phyloP scores from a whole-genome alignment of 1,140 invertebrate genomes.

The Aricia agestis region DNA sequence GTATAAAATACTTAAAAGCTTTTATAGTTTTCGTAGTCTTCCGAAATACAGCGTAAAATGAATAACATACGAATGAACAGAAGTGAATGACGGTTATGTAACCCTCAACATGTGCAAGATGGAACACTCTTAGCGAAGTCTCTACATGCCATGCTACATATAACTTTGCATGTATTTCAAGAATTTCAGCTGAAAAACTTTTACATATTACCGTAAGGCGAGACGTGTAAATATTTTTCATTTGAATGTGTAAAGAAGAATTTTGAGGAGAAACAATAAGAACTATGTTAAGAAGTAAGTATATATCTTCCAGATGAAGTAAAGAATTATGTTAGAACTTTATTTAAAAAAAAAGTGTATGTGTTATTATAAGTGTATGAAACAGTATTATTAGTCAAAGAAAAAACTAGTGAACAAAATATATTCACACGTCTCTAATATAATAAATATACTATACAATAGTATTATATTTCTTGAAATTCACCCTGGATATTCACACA shows the following conservation, averaged over 20 bases:
- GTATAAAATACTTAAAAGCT: background rate
- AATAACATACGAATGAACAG: background rate
- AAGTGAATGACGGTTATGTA: slow-evolving; percentile 6
- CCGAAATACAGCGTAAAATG: background rate
- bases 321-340: background rate
- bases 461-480: slow-evolving; percentile 30
- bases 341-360: too few species aligned
- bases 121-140: background rate
- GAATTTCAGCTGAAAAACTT: slow-evolving; percentile 25
- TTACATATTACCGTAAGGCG: background rate
- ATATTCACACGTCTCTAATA: background rate
- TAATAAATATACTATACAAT: background rate
- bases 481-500: slow-evolving; percentile 18
- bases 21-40: background rate
- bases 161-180: slow-evolving; percentile 37
- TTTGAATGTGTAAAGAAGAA: background rate
- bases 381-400: too few species aligned
- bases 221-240: slow-evolving; percentile 7
- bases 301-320: background rate
- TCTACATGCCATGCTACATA: slow-evolving; percentile 49
- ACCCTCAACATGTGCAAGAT: background rate
- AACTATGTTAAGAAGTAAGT: background rate
- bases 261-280: background rate
- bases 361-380: too few species aligned
- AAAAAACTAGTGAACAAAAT: background rate